Evolutionary conservation across 2,797 vertebrate genomes (phyloP), one percentile per base, ranked within the genome.

Genomic region (Ceyx erithaca): DNA sequence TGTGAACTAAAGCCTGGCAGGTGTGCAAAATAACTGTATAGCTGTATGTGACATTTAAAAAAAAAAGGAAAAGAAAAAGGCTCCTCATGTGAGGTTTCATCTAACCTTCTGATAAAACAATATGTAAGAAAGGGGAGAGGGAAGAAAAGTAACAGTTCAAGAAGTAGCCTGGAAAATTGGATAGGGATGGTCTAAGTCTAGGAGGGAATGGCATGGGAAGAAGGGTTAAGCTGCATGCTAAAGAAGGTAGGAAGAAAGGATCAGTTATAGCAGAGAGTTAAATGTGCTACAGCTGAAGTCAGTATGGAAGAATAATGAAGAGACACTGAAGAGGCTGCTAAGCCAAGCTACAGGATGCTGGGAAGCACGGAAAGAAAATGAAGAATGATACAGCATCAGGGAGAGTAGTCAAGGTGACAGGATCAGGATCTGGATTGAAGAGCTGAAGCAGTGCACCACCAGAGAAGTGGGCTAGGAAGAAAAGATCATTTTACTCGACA

Each of bases 141-240:
- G 48, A 67, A 93, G 84, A 91, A 92, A 76, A 80, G 43, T 77
- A 82, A 84, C 57, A 72, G 59, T 70, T 85, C 59, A 90, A 93
- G 90, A 91, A 94, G 94, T 58, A 96, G 82, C 97, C 97, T 97
- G 94, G 96, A 97, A 97, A 97, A 96, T 70, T 80, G 89, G 85
- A 97, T 92, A 97, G 93, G 90, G 94, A 97, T 96, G 94, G 31
- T 87, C 94, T 87, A 93, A 51, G 69, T 58, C 84, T 93, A 59
- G 66, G 48, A 94, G 59, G 90, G 72, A 85, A 94, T 85, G 92
- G 81, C 67, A 94, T 66, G 82, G 81, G 64, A 89, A 94, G 76
- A 28, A 83, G 81, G 83, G 92, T 85, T 73, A 85, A 92, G 66
- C 48, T 76, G 96, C 97, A 96, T 95, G 96, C 90, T 93, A 18